These are phyloP conservation scores for Protophormia terraenovae DNA, from an alignment of 2,888 invertebrate genomes.

Conservation along the genomic window DNA sequence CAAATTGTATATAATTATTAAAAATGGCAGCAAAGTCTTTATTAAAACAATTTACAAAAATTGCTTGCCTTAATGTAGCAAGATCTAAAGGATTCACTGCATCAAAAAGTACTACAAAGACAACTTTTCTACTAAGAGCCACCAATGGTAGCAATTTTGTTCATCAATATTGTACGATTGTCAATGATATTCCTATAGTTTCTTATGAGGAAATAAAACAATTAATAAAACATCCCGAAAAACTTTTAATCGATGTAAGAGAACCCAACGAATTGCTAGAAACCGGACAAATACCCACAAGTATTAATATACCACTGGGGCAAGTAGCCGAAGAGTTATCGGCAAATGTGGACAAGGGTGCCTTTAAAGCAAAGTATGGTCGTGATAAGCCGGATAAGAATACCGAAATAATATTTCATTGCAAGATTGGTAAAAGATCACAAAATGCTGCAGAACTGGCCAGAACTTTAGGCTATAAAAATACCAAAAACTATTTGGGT, in stretches of 20 bases:
- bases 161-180: neutral
- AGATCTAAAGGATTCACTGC: neutral
- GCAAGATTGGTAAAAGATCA: conserved; percentile 86
- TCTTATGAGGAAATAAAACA: conserved; percentile 81
- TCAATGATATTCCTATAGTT: conserved; percentile 62
- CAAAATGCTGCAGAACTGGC: conserved; percentile 84
- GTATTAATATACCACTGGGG: conserved; percentile 88
- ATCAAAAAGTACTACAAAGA: neutral
- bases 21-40: neutral
- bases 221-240: conserved; percentile 80
- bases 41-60: neutral
- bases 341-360: conserved; percentile 73
- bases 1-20: neutral
- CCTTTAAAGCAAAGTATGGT: conserved; percentile 84
- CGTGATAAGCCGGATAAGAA: conserved; percentile 84
- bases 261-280: conserved; percentile 87
- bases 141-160: neutral
- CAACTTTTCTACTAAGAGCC: neutral
- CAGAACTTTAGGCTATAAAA: conserved; percentile 73
- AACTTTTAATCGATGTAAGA: conserved; percentile 88
- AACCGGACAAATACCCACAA: conserved; percentile 87
- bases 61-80: neutral
- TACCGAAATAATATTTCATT: conserved; percentile 86
- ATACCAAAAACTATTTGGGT: conserved; percentile 77
- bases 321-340: conserved; percentile 72